These are phyloP conservation scores for Lutjanus argentimaculatus DNA, from an alignment of 2,797 vertebrate species.

Conservation along the genomic window DNA sequence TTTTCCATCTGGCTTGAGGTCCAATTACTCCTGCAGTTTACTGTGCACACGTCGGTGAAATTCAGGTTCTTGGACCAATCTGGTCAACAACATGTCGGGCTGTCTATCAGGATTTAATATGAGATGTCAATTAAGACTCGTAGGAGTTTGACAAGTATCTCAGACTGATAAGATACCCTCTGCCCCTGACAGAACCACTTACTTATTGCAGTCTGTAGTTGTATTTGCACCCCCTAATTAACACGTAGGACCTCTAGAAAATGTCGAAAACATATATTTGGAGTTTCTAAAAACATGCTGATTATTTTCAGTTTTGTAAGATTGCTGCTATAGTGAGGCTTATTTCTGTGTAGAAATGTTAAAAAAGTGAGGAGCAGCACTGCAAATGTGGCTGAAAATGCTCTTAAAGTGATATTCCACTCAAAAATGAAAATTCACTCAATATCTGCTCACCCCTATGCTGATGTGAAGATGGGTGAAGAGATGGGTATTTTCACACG, in stretches of 20 bases:
- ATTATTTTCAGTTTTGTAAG: background rate
- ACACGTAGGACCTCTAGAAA: background rate
- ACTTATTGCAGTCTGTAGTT: background rate
- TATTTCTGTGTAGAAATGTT: constrained; percentile 4
- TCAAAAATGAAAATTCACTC: too few relatives aligned
- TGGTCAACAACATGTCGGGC: constrained; percentile 49
- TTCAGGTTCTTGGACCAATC: constrained; percentile 46
- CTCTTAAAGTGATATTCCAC: too few relatives aligned
- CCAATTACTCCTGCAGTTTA: constrained; percentile 68
- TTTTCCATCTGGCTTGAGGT: constrained; percentile 59
- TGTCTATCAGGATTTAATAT: constrained; percentile 61
- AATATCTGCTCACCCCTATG: too few relatives aligned
- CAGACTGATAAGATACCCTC: constrained; percentile 23
- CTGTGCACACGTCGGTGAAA: constrained; percentile 15
- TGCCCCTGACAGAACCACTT: background rate
- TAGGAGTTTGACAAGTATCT: constrained; percentile 45
- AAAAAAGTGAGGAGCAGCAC: background rate
- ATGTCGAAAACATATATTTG: background rate
- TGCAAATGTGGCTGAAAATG: background rate
- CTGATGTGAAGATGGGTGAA: too few relatives aligned
- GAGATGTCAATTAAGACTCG: constrained; percentile 51
- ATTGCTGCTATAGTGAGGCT: background rate
- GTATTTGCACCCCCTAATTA: background rate
- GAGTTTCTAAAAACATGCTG: background rate
- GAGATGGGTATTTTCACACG: too few relatives aligned